Percentiles rank a stretch among this genome's conserved stretches.
These are phyloP conservation scores for Eurytoma californica DNA, from an alignment of 2,888 invertebrate genomes.

Conservation along the genomic window DNA sequence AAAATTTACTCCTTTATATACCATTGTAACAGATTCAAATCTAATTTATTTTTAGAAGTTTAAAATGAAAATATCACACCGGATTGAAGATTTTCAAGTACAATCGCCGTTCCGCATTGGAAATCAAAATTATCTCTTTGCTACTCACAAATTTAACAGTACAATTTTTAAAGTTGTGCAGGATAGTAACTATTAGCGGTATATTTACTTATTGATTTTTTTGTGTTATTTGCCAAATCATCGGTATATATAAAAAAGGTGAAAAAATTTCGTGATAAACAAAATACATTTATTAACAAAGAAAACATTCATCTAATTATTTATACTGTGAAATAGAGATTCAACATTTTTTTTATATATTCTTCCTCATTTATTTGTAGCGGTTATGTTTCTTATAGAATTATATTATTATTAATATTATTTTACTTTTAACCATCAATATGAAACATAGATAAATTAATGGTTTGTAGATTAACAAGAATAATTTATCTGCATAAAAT, in stretches of 20 bases:
- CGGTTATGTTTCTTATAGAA: constrained; percentile 60
- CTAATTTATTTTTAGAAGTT: constrained; percentile 63
- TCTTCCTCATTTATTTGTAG: constrained; percentile 59
- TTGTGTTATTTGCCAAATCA: background rate
- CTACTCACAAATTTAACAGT: constrained; percentile 61
- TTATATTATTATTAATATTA: constrained; percentile 37
- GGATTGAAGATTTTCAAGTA: constrained; percentile 61
- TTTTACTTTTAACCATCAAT: constrained; percentile 40
- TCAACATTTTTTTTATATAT: constrained; percentile 60
- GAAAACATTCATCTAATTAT: constrained; percentile 62
- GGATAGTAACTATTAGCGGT: constrained; percentile 46
- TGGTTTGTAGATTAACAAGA: constrained; percentile 49
- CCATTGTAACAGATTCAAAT: too few species aligned
- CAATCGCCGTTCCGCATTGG: constrained; percentile 62
- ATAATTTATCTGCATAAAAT: constrained; percentile 37
- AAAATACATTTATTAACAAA: constrained; percentile 58
- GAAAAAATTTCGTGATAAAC: constrained; percentile 26
- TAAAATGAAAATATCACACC: constrained; percentile 60
- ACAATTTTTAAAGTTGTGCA: constrained; percentile 63
- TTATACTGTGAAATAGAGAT: constrained; percentile 60
- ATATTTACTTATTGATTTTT: background rate
- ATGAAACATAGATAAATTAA: constrained; percentile 46
- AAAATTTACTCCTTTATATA: background rate
- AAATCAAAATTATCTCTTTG: constrained; percentile 62
- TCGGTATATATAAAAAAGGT: background rate